phyloP scores from a whole-genome alignment of 2,113 vertebrate genomes.

The Laticauda colubrina region DNA sequence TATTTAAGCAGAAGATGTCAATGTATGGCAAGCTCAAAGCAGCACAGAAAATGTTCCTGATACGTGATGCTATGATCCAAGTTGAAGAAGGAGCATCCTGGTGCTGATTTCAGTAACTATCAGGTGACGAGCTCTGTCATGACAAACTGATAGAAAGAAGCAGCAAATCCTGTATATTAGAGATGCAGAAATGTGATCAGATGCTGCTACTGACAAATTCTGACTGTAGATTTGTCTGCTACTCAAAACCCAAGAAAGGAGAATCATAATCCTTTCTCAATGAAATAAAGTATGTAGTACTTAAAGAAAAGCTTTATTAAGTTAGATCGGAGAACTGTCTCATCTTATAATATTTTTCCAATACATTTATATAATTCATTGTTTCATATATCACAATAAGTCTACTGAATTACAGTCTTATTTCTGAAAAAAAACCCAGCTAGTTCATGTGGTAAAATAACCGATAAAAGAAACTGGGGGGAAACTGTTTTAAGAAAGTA shows the following conservation, averaged over 20 bases:
- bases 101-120: not conserved
- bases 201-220: not conserved
- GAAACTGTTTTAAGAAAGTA: not conserved
- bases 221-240: not conserved
- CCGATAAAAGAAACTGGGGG: not conserved
- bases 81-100: constrained; percentile 13
- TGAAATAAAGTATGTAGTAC: not conserved
- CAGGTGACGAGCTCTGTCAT: fast-evolving
- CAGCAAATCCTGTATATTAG: not conserved
- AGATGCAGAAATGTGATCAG: not conserved
- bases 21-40: not conserved
- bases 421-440: not conserved
- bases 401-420: not conserved
- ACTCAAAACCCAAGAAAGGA: not conserved
- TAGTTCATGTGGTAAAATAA: not conserved
- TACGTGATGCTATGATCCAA: constrained; percentile 17
- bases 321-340: not conserved
- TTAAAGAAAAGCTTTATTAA: not conserved
- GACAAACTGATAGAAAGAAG: not conserved
- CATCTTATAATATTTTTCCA: not conserved
- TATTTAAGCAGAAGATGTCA: constrained; percentile 32
- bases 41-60: not conserved
- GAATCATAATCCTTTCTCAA: not conserved
- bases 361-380: not conserved
- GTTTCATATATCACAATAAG: constrained; percentile 6